phyloP scores from a whole-genome alignment of 2,113 vertebrate genomes.

The Anguilla japonica region DNA sequence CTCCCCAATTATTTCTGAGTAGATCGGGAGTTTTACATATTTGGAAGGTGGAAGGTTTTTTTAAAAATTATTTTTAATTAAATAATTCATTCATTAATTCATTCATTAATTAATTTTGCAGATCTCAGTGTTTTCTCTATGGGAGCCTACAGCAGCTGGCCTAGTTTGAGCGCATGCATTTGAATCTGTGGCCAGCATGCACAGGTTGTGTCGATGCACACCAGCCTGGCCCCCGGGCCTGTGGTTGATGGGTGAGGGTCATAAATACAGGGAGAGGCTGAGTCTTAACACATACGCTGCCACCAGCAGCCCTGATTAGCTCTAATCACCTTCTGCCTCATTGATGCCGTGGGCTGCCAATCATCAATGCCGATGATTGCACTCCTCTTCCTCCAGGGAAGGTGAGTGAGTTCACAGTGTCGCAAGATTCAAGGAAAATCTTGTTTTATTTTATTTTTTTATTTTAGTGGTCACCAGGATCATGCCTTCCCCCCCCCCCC shows the following conservation, averaged over 20 bases:
- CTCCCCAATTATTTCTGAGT: not conserved
- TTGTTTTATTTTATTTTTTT: not conserved
- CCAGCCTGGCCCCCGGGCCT: not conserved
- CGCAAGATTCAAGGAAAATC: conserved; percentile 25
- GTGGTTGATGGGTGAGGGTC: not conserved
- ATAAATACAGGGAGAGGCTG: not conserved
- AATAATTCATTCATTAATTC: too few relatives aligned
- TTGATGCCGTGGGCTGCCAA: conserved; percentile 62
- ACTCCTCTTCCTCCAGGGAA: conserved; percentile 51
- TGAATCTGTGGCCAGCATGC: not conserved
- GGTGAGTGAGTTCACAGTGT: conserved; percentile 49
- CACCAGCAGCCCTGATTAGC: conserved; percentile 57
- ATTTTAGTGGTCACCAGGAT: not conserved
- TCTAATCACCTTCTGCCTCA: conserved; percentile 58
- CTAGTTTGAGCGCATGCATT: not conserved
- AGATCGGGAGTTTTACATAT: not conserved
- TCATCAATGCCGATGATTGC: conserved; percentile 65
- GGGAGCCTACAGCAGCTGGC: not conserved
- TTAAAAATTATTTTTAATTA: not conserved
- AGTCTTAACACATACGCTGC: conserved; percentile 9
- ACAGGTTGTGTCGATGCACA: not conserved
- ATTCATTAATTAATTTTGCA: not conserved
- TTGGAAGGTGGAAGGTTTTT: not conserved
- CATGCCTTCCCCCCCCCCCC: not conserved
- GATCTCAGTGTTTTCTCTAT: not conserved